A percentile compares a stretch with the other conserved stretches of the same genome.
These are phyloP conservation scores for Ormia ochracea DNA, from an alignment of 2,888 invertebrate species.

Conservation along the genomic window DNA sequence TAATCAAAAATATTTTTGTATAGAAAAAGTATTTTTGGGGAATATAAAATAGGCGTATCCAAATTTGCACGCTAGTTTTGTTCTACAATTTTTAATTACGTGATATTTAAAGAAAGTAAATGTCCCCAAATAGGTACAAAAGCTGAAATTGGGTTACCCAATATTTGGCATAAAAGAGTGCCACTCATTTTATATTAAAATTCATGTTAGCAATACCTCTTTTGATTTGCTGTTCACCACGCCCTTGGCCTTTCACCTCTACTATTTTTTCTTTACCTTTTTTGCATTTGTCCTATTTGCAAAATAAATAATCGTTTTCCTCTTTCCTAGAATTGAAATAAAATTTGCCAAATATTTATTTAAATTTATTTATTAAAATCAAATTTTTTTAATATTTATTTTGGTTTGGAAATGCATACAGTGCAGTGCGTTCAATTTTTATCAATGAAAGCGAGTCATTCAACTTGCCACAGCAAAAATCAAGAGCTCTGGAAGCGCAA, in stretches of 20 bases:
- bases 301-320: background rate
- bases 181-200: too few relatives aligned
- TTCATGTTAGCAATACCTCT: too few relatives aligned
- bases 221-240: too few relatives aligned
- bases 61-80: too few relatives aligned
- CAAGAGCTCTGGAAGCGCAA: background rate
- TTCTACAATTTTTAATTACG: too few relatives aligned
- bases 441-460: background rate
- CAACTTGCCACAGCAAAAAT: background rate
- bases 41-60: too few relatives aligned
- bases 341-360: slow-evolving; percentile 24
- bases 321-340: background rate
- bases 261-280: background rate
- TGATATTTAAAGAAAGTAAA: too few relatives aligned
- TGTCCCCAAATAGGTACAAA: too few relatives aligned
- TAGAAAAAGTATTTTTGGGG: too few relatives aligned
- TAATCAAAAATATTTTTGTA: too few relatives aligned
- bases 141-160: too few relatives aligned
- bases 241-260: background rate
- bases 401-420: background rate
- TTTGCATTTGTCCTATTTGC: background rate
- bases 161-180: too few relatives aligned
- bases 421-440: background rate
- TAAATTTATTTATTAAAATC: slow-evolving; percentile 26
- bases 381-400: background rate